Conservation (phyloP, 2,113 vertebrate genomes). For the Oxyura jamaicensis region DNA sequence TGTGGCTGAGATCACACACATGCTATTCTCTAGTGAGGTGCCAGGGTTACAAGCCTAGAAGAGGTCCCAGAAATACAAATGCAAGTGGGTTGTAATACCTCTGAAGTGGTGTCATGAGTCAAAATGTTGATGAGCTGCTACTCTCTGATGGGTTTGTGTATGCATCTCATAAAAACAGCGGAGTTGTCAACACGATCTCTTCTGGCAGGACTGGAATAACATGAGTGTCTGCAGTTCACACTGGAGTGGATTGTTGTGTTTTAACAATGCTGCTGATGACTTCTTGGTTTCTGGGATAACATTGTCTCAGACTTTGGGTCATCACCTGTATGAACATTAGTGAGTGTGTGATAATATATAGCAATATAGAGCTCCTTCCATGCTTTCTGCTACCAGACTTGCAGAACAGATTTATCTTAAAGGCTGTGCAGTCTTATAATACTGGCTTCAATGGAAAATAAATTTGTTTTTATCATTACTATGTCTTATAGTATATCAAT, state of each 20-base stretch:
- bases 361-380: background rate
- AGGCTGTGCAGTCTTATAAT: background rate
- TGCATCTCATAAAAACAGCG: background rate
- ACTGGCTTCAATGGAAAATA: background rate
- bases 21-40: conserved; percentile 1
- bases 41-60: conserved; percentile 10
- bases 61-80: background rate
- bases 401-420: background rate
- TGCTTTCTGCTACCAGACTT: background rate
- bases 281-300: background rate
- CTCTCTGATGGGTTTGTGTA: background rate
- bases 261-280: background rate
- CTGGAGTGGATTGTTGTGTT: background rate
- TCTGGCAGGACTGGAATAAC: background rate
- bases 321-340: background rate
- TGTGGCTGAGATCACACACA: conserved; percentile 41
- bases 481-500: background rate
- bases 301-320: background rate
- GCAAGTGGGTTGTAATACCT: background rate
- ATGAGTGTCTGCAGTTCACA: background rate
- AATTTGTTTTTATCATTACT: background rate
- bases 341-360: background rate
- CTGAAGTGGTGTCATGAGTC: background rate
- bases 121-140: background rate
- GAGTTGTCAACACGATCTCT: background rate